Evolutionary conservation across 2,888 invertebrate genomes (phyloP), one percentile per base, ranked within the genome.

Genomic region (Netelia virgata): DNA sequence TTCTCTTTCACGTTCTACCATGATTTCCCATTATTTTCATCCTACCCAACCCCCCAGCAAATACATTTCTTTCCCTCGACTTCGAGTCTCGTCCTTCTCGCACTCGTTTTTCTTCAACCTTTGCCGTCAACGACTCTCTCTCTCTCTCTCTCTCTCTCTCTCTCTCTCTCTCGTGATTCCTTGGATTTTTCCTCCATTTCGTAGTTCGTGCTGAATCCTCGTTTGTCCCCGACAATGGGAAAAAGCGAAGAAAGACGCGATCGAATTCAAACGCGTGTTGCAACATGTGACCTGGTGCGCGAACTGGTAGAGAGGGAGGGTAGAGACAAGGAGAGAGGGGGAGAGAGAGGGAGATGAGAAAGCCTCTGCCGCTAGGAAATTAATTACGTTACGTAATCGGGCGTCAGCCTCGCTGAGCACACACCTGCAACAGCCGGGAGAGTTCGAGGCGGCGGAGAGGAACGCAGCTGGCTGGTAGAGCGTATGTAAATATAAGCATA

Each of bases 311-410:
- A 20, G 36, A 6, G 36, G 36, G 36, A 36, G 36, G 36, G 6
- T 36, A 36, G 6, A 41, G 20, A 70, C 20, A 14, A 18, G 11
- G 50, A 36, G 57, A 3, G 43, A 1, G 10, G 43, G 11, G 16
- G 20, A 41, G 18, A 28, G 23, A 61, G 57, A 41, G 53, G 16
- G 53, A 14, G 55, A 43, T 28, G 41, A 28, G 57, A 64, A 36
- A 66, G 36, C 20, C 36, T 66, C 43, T 57, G 50, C 28, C 80
- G 64, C 53, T 75, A 50, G 75, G 80, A 66, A 87, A 87, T 84
- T 86, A 86, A 87, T 87, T 85, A 81, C 81, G 69, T 63, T 77
- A 82, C 78, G 84, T 85, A 87, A 87, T 87, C 84, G 84, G 81
- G 76, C 80, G 61, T 76, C 80, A 28, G 79, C 66, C 75, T 82